Percentiles rank a stretch among this genome's conserved stretches.
Conservation (phyloP, 1,140 invertebrate genomes). For the Polypedilum pembai region DNA sequence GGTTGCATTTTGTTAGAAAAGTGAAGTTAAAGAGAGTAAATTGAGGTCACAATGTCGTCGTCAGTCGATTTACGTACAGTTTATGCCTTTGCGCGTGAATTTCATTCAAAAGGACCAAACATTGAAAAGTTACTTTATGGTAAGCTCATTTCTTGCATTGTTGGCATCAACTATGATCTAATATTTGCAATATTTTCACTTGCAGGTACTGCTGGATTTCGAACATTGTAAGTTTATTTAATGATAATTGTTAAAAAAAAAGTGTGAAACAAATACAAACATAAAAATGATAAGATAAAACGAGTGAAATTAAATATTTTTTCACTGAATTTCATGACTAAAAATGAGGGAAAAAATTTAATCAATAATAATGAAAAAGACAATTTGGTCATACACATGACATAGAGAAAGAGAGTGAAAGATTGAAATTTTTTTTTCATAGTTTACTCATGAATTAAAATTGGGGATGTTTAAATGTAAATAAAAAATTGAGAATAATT, state of each 20-base stretch:
- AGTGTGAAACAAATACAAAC: conserved; percentile 22
- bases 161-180: background rate
- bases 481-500: no score
- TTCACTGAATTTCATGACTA: conserved; percentile 18
- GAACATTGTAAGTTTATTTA: conserved; percentile 54
- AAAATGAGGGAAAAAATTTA: no score
- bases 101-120: conserved; percentile 56
- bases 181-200: background rate
- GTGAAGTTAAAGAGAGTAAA: background rate
- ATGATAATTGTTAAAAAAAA: no score
- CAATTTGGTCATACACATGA: no score
- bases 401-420: no score
- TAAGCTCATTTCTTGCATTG: background rate
- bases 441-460: no score
- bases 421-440: no score
- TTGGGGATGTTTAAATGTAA: no score
- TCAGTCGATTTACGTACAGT: conserved; percentile 44
- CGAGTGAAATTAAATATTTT: conserved; percentile 29
- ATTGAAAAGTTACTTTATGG: conserved; percentile 56
- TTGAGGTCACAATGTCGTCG: conserved; percentile 9
- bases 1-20: background rate
- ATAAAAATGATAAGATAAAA: conserved; percentile 30
- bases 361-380: no score
- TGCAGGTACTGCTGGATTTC: conserved; percentile 56
- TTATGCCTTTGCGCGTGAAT: conserved; percentile 64